phyloP scores from a whole-genome alignment of 2,113 vertebrate species.

The Chaenogobius annularis region DNA sequence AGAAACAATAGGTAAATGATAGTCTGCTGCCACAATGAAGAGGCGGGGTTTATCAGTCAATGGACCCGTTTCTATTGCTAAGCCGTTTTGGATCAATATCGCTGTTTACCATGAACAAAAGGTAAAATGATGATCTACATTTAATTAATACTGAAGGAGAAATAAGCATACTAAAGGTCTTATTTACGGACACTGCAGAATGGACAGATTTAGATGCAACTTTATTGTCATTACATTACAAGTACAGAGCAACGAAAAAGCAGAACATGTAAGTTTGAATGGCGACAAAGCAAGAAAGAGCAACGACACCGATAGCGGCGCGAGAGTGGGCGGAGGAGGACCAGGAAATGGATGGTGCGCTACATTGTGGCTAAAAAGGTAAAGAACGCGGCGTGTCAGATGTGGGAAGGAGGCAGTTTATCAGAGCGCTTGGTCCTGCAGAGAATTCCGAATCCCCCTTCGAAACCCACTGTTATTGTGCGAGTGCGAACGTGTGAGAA shows the following conservation, averaged over 20 bases:
- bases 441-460: slow-evolving; percentile 10
- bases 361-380: slow-evolving; percentile 52
- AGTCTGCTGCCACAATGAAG: too few relatives aligned
- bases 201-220: too few relatives aligned
- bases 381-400: slow-evolving; percentile 50
- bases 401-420: slow-evolving; percentile 48
- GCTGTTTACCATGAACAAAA: too few relatives aligned
- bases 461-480: slow-evolving; percentile 1
- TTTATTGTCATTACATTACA: too few relatives aligned
- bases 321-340: slow-evolving; percentile 7
- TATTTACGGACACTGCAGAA: too few relatives aligned
- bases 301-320: slow-evolving; percentile 7
- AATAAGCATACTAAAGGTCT: too few relatives aligned
- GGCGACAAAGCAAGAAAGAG: neutral
- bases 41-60: too few relatives aligned
- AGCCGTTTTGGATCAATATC: too few relatives aligned
- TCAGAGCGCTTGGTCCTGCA: slow-evolving; percentile 45
- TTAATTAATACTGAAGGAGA: too few relatives aligned
- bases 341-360: slow-evolving; percentile 53
- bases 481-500: neutral
- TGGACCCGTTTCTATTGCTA: too few relatives aligned
- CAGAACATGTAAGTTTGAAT: neutral
- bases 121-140: too few relatives aligned
- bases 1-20: too few relatives aligned
- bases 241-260: neutral